These are phyloP conservation scores for Rhinophrynus dorsalis DNA, from an alignment of 2,797 vertebrate species.

Conservation along the genomic window DNA sequence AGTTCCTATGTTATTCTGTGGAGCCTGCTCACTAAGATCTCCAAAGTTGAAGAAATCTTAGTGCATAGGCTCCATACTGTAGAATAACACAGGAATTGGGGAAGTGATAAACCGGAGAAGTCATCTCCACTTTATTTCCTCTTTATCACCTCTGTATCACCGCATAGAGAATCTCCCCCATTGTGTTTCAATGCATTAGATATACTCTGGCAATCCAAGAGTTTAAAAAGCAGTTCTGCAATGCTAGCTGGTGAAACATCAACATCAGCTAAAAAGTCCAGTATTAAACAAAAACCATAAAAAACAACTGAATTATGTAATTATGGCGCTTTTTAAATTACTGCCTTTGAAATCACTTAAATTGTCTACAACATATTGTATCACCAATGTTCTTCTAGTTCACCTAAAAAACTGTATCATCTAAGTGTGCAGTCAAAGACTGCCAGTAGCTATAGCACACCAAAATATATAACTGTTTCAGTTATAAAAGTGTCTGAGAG, in stretches of 20 bases:
- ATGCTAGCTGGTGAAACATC: neutral
- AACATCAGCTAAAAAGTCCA: neutral
- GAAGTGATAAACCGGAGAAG: too few species aligned
- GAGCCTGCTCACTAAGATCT: too few species aligned
- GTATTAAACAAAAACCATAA: slow-evolving; percentile 58
- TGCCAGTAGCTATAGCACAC: slow-evolving; percentile 62
- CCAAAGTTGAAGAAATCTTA: too few species aligned
- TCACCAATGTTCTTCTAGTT: slow-evolving; percentile 66
- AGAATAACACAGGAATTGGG: too few species aligned
- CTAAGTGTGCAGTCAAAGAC: slow-evolving; percentile 64
- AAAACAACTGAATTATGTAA: slow-evolving; percentile 64
- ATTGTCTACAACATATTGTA: slow-evolving; percentile 58
- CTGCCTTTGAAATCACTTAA: slow-evolving; percentile 67
- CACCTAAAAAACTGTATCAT: slow-evolving; percentile 67
- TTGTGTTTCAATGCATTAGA: too few species aligned
- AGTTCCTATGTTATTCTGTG: too few species aligned
- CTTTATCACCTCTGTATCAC: too few species aligned
- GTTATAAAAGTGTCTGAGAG: slow-evolving; percentile 68
- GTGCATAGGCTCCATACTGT: too few species aligned
- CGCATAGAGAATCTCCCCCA: too few species aligned
- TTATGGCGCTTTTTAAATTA: slow-evolving; percentile 69
- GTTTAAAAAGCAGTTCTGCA: neutral
- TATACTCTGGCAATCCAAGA: too few species aligned
- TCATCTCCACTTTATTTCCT: too few species aligned
- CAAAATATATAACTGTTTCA: slow-evolving; percentile 70